Conservation (phyloP, 1,140 invertebrate species). For the Hycleus phaleratus region DNA sequence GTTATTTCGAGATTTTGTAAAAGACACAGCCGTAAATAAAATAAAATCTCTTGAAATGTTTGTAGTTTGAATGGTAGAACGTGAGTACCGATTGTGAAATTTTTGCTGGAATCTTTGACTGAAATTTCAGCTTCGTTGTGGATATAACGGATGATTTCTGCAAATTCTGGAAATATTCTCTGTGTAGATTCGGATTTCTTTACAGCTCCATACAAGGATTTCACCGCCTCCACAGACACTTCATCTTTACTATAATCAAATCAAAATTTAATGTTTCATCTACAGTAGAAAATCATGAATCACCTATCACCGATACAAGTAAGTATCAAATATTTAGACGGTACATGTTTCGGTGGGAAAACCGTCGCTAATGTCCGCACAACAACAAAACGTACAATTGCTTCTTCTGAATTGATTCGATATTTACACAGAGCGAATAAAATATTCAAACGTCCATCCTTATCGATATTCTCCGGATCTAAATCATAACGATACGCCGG, state of each 20-base stretch:
- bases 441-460: slow-evolving; percentile 33
- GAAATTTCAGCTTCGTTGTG: slow-evolving; percentile 39
- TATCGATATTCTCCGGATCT: slow-evolving; percentile 31
- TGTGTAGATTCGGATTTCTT: slow-evolving; percentile 31
- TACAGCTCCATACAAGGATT: slow-evolving; percentile 54
- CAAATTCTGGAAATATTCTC: slow-evolving; percentile 36
- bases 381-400: slow-evolving; percentile 70
- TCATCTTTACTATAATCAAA: slow-evolving; percentile 60
- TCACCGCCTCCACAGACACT: slow-evolving; percentile 62
- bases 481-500: slow-evolving; percentile 53
- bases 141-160: slow-evolving; percentile 43
- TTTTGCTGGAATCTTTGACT: slow-evolving; percentile 38
- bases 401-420: slow-evolving; percentile 58
- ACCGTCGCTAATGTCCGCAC: slow-evolving; percentile 74
- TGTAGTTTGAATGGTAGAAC: slow-evolving; percentile 57
- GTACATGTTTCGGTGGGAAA: slow-evolving; percentile 71
- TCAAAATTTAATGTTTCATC: neutral
- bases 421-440: slow-evolving; percentile 44
- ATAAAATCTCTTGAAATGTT: slow-evolving; percentile 60
- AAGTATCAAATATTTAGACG: slow-evolving; percentile 76
- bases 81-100: slow-evolving; percentile 54
- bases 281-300: slow-evolving; percentile 26
- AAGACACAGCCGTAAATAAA: slow-evolving; percentile 70
- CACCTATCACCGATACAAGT: slow-evolving; percentile 76
- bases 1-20: slow-evolving; percentile 46